A percentile compares a stretch with the other conserved stretches of the same genome.
These are phyloP conservation scores for Ploceus nigricollis DNA, from an alignment of 2,113 vertebrate species.

Conservation along the genomic window DNA sequence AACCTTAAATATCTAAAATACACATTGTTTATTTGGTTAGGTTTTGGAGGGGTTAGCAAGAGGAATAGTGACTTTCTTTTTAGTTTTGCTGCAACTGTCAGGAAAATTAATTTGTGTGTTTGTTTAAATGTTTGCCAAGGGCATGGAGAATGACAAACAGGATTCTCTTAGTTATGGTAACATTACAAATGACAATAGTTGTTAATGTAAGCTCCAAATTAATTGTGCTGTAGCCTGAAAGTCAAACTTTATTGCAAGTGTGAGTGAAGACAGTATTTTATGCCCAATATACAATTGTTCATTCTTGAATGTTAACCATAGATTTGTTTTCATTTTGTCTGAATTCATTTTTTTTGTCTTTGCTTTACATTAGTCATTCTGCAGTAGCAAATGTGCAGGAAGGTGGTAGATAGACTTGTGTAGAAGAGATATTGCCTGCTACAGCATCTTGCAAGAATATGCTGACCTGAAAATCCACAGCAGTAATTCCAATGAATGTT, in stretches of 20 bases:
- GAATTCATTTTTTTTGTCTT: neutral
- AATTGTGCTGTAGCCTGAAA: neutral
- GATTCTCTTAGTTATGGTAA: neutral
- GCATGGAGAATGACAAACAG: neutral
- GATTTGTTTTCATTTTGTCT: neutral
- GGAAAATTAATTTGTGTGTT: neutral
- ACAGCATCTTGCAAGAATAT: neutral
- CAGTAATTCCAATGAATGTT: neutral
- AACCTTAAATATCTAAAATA: neutral
- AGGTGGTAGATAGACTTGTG: neutral
- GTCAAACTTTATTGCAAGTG: neutral
- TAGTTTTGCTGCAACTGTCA: neutral
- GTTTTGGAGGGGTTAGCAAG: neutral
- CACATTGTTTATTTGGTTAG: neutral
- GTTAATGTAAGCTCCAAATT: neutral
- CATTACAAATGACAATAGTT: neutral
- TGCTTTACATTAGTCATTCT: neutral
- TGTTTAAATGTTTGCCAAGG: conserved; percentile 3
- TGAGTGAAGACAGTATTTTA: neutral
- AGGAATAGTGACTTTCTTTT: neutral
- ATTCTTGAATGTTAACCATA: neutral
- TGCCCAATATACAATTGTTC: neutral
- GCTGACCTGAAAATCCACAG: neutral
- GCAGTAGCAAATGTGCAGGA: neutral
- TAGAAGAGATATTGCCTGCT: neutral